Base-by-base conservation (phyloP, 2,797 vertebrate species). In the Muscicapa striata region DNA sequence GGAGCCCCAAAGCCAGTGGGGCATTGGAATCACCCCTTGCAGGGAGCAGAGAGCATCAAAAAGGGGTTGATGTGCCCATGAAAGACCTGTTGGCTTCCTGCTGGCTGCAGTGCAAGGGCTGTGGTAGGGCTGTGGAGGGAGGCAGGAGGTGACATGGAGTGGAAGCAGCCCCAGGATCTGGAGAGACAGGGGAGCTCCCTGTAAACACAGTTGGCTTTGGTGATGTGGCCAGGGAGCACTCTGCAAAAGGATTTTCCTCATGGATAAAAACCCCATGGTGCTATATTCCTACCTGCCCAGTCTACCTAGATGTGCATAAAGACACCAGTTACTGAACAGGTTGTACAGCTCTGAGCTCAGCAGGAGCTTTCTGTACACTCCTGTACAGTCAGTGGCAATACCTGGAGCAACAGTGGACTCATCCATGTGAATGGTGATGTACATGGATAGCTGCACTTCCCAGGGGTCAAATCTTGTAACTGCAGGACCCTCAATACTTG, bases 61-160 rank as follows among this genome's bases (percentile, higher is more conserved):
- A 57, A 67, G 13, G 34, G 23, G 23, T 26, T 80, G 34, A 58
- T 0, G 1, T n/a, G 11, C 20, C 81, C 58, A 54, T 73, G 41
- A 67, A 64, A 72, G 69, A 55, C 38, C 46, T 45, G 32, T 49
- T 9, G 7, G 30, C 29, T 83, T 73, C 27, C 24, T 79, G 30
- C 27, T 6, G 2, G 8, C 21, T 57, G 22, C 66, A 68, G 26
- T 2, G 3, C 0, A 2, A 54, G 21, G 46, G 18, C 46, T 91
- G 48, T 22, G 51, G 30, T 12, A 34, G 51, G 32, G 78, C 46
- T 5, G 4, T 5, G 6, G 41, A 23, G 21, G 21, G 46, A 75
- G 52, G 11, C 3, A 5, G 67, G 41, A 68, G 38, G 19, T 0
- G 1, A 41, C 0, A 0, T 12, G 36, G 43, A 3, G 8, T 36